Evolutionary conservation across 2,113 vertebrate genomes (phyloP).

Genomic region (Prinia subflava): DNA sequence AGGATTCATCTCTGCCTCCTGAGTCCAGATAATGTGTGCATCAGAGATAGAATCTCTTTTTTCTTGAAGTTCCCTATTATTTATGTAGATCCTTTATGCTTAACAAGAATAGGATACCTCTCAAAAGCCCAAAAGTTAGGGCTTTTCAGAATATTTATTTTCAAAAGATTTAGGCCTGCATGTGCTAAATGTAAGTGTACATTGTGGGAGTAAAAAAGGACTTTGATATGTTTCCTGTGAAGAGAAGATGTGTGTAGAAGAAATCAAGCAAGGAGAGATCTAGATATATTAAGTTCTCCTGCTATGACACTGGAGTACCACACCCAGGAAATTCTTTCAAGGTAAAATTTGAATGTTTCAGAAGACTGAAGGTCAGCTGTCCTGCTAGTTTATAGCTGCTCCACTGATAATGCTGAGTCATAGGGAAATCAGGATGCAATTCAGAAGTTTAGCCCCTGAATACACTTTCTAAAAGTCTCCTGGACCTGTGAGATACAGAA

Average conservation of each 20-base stretch:
- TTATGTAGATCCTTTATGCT: background rate
- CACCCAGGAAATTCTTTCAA: background rate
- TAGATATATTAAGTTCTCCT: background rate
- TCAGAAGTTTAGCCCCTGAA: background rate
- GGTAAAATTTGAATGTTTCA: background rate
- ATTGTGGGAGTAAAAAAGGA: no score
- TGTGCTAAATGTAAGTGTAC: background rate
- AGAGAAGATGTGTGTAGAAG: background rate
- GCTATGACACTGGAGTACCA: background rate
- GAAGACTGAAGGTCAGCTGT: background rate
- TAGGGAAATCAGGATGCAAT: background rate
- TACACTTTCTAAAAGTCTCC: background rate
- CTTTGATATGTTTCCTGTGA: background rate
- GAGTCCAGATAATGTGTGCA: background rate
- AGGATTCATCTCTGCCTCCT: background rate
- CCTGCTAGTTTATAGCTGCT: background rate
- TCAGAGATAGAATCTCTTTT: background rate
- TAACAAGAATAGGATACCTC: background rate
- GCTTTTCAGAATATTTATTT: background rate
- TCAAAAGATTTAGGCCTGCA: background rate
- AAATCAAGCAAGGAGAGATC: background rate
- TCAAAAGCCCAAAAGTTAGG: background rate
- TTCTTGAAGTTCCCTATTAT: background rate
- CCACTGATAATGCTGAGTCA: background rate
- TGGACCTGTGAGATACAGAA: background rate